Evolutionary conservation across 2,113 vertebrate species (phyloP).

Genomic region (Pachypanchax playfairii): DNA sequence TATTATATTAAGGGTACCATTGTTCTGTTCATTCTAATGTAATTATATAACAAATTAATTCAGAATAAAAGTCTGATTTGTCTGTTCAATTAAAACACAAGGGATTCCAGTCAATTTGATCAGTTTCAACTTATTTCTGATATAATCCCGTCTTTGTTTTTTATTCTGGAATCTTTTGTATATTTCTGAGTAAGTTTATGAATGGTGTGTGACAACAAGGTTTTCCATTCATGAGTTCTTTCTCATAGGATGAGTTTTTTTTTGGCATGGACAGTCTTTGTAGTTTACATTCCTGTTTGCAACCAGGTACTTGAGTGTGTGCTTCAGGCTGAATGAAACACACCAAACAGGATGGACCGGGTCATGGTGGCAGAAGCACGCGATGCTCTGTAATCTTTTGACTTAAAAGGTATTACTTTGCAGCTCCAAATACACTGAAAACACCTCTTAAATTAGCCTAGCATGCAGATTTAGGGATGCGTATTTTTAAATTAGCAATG

Average conservation of each 20-base stretch:
- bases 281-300: conserved; percentile 78
- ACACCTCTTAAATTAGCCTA: neutral
- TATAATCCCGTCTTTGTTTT: too few species aligned
- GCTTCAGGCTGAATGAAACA: conserved; percentile 67
- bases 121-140: too few species aligned
- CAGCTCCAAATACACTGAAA: neutral
- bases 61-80: too few species aligned
- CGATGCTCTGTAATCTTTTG: conserved; percentile 51
- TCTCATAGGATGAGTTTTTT: conserved; percentile 16
- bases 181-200: conserved; percentile 57
- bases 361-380: conserved; percentile 59
- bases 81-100: too few species aligned
- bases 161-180: too few species aligned
- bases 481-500: neutral
- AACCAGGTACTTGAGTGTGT: too few species aligned
- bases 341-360: conserved; percentile 76
- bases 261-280: conserved; percentile 57
- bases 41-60: too few species aligned
- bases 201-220: conserved; percentile 61
- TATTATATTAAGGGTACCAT: too few species aligned
- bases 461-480: neutral
- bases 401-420: conserved; percentile 19
- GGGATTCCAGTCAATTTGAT: too few species aligned
- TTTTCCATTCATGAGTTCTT: conserved; percentile 71
- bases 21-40: too few species aligned